Conservation (phyloP, 2,888 invertebrate genomes). For the Acronicta aceris region DNA sequence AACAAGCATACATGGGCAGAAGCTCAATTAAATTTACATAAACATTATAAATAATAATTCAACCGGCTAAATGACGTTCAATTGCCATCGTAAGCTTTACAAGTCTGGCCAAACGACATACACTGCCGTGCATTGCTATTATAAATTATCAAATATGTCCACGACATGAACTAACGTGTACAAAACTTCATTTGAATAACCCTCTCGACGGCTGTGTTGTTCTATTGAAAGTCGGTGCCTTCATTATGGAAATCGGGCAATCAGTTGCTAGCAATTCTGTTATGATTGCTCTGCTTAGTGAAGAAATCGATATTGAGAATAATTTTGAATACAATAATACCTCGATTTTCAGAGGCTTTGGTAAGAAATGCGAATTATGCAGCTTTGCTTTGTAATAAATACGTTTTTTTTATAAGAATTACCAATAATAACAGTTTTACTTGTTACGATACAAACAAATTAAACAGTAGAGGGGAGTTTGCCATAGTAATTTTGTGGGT, state of each 20-base stretch:
- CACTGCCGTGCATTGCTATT: constrained; percentile 64
- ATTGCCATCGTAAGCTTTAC: constrained; percentile 35
- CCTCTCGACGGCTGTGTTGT: constrained; percentile 60
- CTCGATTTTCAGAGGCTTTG: background rate
- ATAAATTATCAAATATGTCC: constrained; percentile 82
- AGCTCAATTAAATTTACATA: constrained; percentile 17
- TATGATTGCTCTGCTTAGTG: constrained; percentile 39
- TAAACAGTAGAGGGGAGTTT: too few relatives aligned
- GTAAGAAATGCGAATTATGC: too few relatives aligned
- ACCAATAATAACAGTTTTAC: too few relatives aligned
- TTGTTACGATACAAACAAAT: too few relatives aligned
- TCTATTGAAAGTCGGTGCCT: constrained; percentile 48
- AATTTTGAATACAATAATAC: background rate
- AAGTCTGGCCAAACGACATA: constrained; percentile 36
- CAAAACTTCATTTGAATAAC: constrained; percentile 78
- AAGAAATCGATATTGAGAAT: constrained; percentile 24
- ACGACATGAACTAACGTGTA: constrained; percentile 66
- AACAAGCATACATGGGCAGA: constrained; percentile 10
- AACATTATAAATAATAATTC: constrained; percentile 23
- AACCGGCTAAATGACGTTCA: constrained; percentile 36
- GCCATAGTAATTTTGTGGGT: too few relatives aligned
- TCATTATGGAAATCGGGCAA: constrained; percentile 39
- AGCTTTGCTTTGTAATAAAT: background rate
- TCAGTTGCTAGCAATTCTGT: constrained; percentile 40
- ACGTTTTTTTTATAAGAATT: too few relatives aligned